A percentile compares a stretch with the other conserved stretches of the same genome.
Evolutionary conservation across 35 echinoderm and acorn worm genomes (phyloP).

Genomic region (Eucidaris tribuloides): DNA sequence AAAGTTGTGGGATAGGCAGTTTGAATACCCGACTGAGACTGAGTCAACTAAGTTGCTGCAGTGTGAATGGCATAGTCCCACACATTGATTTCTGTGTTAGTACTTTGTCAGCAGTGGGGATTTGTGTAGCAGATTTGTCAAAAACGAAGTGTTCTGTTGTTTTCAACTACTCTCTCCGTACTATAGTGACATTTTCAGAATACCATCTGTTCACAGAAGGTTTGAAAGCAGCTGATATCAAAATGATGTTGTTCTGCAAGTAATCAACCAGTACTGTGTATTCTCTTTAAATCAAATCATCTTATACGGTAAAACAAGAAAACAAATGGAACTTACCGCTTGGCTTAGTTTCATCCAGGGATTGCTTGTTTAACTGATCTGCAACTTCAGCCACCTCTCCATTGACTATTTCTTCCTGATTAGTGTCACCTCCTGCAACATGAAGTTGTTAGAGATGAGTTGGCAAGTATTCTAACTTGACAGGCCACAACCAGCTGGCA

Average conservation of each 20-base stretch:
- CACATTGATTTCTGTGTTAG: no score
- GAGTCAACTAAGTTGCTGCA: no score
- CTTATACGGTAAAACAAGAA: neutral
- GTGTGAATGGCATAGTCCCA: no score
- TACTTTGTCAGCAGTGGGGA: no score
- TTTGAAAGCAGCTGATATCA: neutral
- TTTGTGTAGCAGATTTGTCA: no score
- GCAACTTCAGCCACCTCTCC: conserved; percentile 69
- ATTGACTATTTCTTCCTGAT: conserved; percentile 35
- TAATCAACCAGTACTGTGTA: neutral
- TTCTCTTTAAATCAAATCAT: neutral
- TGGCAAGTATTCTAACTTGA: no score
- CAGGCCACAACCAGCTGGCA: neutral
- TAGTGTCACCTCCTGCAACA: conserved; percentile 15
- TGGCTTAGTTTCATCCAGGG: conserved; percentile 36
- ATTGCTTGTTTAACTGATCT: conserved; percentile 73
- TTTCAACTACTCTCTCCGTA: no score
- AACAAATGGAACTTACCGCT: neutral
- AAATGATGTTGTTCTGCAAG: neutral
- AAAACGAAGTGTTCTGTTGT: no score
- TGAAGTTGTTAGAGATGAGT: neutral
- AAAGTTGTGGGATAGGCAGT: no score
- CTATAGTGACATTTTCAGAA: no score
- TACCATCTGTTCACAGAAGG: neutral
- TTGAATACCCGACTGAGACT: no score